A percentile compares a stretch with the other conserved stretches of the same genome.
Conservation (phyloP, 2,797 vertebrate genomes). For the Pipistrellus kuhlii region DNA sequence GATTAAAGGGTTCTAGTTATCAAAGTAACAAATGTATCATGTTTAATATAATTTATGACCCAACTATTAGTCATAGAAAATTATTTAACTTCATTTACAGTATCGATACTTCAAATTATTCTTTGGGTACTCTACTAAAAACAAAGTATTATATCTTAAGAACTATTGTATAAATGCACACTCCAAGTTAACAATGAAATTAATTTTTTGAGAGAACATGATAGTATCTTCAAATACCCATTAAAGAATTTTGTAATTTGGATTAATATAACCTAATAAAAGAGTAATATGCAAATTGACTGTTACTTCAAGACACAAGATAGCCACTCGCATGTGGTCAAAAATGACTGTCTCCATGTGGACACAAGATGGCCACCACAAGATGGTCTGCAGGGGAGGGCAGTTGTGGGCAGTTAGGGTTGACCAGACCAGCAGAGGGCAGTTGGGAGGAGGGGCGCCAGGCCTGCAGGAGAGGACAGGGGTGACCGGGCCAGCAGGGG, state of each 20-base stretch:
- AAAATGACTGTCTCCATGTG: too few species aligned
- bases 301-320: too few species aligned
- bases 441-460: too few species aligned
- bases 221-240: constrained; percentile 15
- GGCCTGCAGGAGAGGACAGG: too few species aligned
- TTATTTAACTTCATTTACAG: constrained; percentile 22
- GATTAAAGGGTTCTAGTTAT: constrained; percentile 61
- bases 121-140: not conserved
- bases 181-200: constrained; percentile 41
- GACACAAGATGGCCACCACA: too few species aligned
- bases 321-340: too few species aligned
- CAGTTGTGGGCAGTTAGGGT: too few species aligned
- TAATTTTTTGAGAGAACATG: constrained; percentile 24
- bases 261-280: not conserved
- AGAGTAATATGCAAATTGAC: too few species aligned
- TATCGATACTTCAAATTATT: constrained; percentile 48
- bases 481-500: too few species aligned
- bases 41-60: constrained; percentile 40
- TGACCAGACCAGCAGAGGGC: too few species aligned
- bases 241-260: constrained; percentile 31
- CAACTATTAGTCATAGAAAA: constrained; percentile 46
- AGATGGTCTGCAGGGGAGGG: too few species aligned
- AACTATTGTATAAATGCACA: constrained; percentile 24
- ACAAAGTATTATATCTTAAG: constrained; percentile 9
- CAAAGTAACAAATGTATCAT: constrained; percentile 29